Evolutionary conservation across 2,113 vertebrate genomes (phyloP).

Genomic region (Neodon shergylaensis): DNA sequence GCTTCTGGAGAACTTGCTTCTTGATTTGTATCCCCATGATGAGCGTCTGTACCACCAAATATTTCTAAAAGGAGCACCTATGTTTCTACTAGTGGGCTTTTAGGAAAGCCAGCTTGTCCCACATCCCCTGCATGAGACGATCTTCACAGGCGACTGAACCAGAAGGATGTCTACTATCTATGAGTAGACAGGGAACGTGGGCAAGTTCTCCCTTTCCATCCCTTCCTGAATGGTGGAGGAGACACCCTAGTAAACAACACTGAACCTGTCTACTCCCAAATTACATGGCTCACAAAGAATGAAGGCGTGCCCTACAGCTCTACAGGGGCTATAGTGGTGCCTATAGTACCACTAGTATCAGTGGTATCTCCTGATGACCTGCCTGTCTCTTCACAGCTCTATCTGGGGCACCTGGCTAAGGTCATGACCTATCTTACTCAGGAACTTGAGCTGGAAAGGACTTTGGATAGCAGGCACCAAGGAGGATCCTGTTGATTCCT

Average conservation of each 20-base stretch:
- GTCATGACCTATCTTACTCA: neutral
- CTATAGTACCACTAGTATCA: no score
- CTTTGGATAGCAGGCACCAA: neutral
- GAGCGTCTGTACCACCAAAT: fast-evolving
- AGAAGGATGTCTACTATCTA: neutral
- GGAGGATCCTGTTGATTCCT: neutral
- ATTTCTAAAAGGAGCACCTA: neutral
- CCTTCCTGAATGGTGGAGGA: no score
- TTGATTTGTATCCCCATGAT: neutral
- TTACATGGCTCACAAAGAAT: neutral
- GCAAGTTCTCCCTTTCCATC: neutral
- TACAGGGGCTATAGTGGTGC: neutral
- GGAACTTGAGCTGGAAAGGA: neutral
- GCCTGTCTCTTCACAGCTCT: neutral
- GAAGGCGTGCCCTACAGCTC: neutral
- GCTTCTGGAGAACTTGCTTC: neutral
- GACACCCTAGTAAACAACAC: no score
- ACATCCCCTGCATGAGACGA: neutral
- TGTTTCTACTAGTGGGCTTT: neutral
- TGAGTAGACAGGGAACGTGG: fast-evolving
- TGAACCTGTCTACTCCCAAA: neutral
- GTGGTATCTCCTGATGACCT: neutral
- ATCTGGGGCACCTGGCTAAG: neutral
- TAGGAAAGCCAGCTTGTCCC: neutral
- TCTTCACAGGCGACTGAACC: neutral